Evolutionary conservation across 2,113 vertebrate species (phyloP), one percentile per base, ranked within the genome.

Genomic region (Rissa tridactyla): DNA sequence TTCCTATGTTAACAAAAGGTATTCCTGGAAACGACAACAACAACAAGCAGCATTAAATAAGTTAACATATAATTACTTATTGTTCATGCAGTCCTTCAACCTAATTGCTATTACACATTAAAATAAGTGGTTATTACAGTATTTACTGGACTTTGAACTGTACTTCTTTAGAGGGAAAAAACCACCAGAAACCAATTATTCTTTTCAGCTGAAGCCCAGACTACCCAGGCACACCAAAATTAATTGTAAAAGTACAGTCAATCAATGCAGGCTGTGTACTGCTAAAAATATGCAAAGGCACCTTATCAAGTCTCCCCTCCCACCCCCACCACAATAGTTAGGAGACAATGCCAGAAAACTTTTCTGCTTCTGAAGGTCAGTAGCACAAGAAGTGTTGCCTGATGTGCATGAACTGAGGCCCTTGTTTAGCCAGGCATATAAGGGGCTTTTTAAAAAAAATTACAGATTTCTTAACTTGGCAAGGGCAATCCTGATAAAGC

Each of bases 41-140:
- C 47, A 47, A 47, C 9, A 47, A 47, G 47, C 47, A 47, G 30
- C 66, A 79, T 23, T 23, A 71, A 96, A 51, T 62, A 94, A 91
- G 9, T 84, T 78, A 73, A 92, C 4, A 22, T 52, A 22, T 87
- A 94, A 82, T 85, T 70, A 79, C 78, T 93, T 79, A 73, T 23
- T 90, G 58, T 92, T 81, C 51, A 76, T 72, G 46, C 15, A 78
- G 68, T n/a, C 32, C 68, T 93, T 60, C 85, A 88, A 62, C 7
- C 22, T 95, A 86, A 81, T 91, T 94, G 61, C 72, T 87, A 77
- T 95, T 92, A 77, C 76, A 91, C 54, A 58, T 92, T 91, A 94
- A 97, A 96, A 65, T 92, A 95, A 94, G 55, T 13, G 6, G 12
- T 29, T 90, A 81, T 51, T 60, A 82, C 46, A 86, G 29, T 47